These are phyloP conservation scores for human DNA, from an alignment of 2,113 vertebrate genomes.

Conservation along the genomic window GRCh38 chr5:129215001-129215500, in stretches of 20 bases:
- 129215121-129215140: neutral
- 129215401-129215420: too few species aligned
- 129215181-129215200: neutral
- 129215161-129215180: neutral
- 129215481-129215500: neutral
- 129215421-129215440: neutral
- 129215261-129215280: neutral
- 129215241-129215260: neutral
- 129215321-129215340: too few species aligned
- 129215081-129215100: neutral
- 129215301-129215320: neutral
- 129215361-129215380: neutral
- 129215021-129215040: neutral
- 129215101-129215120: neutral
- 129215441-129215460: neutral
- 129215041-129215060: neutral
- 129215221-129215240: neutral
- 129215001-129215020: neutral
- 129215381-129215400: neutral
- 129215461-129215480: neutral
- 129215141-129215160: neutral
- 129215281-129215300: neutral
- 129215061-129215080: neutral
- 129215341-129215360: neutral
- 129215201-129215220: neutral